Percentiles rank a stretch among this genome's conserved stretches.
phyloP scores from a whole-genome alignment of 2,888 invertebrate genomes.

The Micoletzkya japonica region DNA sequence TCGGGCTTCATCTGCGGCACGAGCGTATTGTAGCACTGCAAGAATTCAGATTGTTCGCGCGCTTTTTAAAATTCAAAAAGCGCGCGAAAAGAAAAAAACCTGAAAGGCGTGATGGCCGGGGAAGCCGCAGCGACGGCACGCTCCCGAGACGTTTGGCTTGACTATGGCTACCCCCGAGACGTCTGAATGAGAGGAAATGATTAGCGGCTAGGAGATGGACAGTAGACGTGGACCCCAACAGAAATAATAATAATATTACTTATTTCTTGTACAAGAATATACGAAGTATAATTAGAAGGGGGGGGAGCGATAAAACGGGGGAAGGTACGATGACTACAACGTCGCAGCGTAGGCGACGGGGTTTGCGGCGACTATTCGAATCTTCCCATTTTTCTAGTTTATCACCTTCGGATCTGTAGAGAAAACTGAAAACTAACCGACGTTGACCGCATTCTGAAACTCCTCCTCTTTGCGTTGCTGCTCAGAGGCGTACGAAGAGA shows the following conservation, averaged over 20 bases:
- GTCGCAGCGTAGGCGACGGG: too few relatives aligned
- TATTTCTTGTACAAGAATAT: too few relatives aligned
- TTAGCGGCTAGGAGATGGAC: too few relatives aligned
- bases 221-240: too few relatives aligned
- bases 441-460: constrained; percentile 17
- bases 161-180: constrained; percentile 40
- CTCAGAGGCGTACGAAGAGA: constrained; percentile 14
- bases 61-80: not conserved
- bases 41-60: not conserved
- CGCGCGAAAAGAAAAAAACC: constrained; percentile 39
- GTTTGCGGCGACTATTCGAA: too few relatives aligned
- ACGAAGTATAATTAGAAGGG: too few relatives aligned
- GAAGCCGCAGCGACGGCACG: constrained; percentile 59
- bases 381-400: too few relatives aligned
- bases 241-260: too few relatives aligned
- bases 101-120: constrained; percentile 67
- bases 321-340: too few relatives aligned
- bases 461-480: constrained; percentile 5
- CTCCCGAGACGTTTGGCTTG: constrained; percentile 49
- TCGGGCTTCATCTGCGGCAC: constrained; percentile 12
- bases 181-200: constrained; percentile 37
- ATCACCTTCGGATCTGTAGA: too few relatives aligned
- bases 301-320: too few relatives aligned
- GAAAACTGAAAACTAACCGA: too few relatives aligned
- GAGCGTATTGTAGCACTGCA: constrained; percentile 22